Conservation (phyloP, 2,888 invertebrate species). For the Hemaris fuciformis region DNA sequence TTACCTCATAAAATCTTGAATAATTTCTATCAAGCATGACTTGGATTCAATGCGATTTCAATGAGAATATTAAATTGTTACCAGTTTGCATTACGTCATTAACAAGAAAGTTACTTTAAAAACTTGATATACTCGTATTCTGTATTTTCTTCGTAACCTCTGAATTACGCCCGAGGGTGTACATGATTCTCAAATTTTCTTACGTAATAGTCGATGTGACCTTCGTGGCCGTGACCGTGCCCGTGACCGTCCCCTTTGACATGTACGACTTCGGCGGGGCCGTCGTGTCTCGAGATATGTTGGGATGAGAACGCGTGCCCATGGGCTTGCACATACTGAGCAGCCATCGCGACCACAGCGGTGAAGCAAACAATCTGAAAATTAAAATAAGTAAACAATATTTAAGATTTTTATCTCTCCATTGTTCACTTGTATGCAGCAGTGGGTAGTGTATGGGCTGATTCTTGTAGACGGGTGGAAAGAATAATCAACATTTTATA, state of each 20-base stretch:
- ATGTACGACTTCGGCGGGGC: slow-evolving; percentile 51
- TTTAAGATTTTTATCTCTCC: background rate
- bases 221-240: slow-evolving; percentile 43
- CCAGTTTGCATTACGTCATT: no score
- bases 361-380: slow-evolving; percentile 47
- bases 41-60: no score
- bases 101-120: no score
- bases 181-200: slow-evolving; percentile 17
- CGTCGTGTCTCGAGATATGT: slow-evolving; percentile 57
- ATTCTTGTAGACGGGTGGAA: no score
- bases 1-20: no score
- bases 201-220: slow-evolving; percentile 45
- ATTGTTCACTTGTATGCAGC: background rate
- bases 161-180: background rate
- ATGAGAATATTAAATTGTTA: no score
- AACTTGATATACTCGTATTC: background rate
- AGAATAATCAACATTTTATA: no score
- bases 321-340: slow-evolving; percentile 57
- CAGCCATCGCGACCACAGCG: slow-evolving; percentile 44
- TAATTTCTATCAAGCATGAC: no score
- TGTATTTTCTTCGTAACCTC: background rate
- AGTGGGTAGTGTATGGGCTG: no score
- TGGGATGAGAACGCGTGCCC: slow-evolving; percentile 61
- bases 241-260: slow-evolving; percentile 46
- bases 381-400: background rate